Evolutionary conservation across 2,113 vertebrate species (phyloP), one percentile per base, ranked within the genome.

Genomic region (Labeo rohita): DNA sequence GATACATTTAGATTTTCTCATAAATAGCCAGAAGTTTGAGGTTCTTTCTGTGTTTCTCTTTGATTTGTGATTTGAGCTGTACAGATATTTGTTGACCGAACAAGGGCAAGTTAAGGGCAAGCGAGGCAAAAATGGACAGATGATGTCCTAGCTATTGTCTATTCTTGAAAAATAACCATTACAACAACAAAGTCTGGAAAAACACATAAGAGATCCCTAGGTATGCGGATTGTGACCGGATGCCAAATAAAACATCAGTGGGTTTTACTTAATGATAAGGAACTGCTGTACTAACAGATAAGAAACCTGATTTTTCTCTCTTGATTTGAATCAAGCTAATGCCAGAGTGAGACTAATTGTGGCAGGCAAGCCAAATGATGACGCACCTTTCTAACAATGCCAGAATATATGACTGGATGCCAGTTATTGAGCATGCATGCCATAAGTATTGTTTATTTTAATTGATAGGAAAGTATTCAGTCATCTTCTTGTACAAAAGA

Each of bases 241-340:
- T n/a, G 77, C 89, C 91, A 90, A 91, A 43, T 77, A 85, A 87
- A 92, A 91, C 89, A 92, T 86, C 13, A 49, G 16, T 68, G 23
- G 83, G 52, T 83, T 83, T 87, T 77, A 3, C 85, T 80, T 61
- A 21, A 23, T 1, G 88, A 91, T 88, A 89, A 91, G 84, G 75
- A 78, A 65, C 12, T 83, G 52, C 66, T 84, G 82, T 47, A 52
- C 59, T 73, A 50, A 21, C 66, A 89, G 84, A 89, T 87, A 88
- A 86, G 39, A 81, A 73, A 8, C n/a, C 65, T 39, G 21, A 10
- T 56, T 82, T 87, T 74, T 77, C 74, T 83, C 0, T 15, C 21
- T 36, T 28, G 15, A 70, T 50, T 77, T 85, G 21, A 85, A 79
- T 54, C 36, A n/a, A 59, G n/a, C 50, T 45, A 18, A 70, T 80